These are phyloP conservation scores for Urocynchramus pylzowi DNA, from an alignment of 2,113 vertebrate species.

Conservation along the genomic window DNA sequence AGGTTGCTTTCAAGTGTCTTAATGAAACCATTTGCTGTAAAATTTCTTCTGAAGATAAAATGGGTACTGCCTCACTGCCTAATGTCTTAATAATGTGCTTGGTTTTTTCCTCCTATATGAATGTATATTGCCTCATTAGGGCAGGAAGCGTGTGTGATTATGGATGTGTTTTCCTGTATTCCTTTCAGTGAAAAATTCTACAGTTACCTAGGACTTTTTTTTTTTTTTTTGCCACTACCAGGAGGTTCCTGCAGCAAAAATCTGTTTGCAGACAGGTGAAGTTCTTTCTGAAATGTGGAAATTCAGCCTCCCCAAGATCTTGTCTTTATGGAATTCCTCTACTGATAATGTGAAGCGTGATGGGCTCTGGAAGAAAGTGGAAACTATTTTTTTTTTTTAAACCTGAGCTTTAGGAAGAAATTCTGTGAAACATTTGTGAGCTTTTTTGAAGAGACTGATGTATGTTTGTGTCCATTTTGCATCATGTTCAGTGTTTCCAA, in stretches of 20 bases:
- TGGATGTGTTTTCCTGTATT: not conserved
- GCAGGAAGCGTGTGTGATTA: not conserved
- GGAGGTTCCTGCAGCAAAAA: not conserved
- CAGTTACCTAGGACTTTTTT: not conserved
- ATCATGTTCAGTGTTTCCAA: conserved; percentile 2
- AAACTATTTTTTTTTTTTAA: not conserved
- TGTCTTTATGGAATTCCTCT: not conserved
- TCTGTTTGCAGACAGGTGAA: not conserved
- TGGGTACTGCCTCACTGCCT: conserved; percentile 60
- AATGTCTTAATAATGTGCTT: conserved; percentile 53
- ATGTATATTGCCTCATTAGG: conserved; percentile 50
- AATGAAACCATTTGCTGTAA: conserved; percentile 58
- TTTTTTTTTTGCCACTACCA: not conserved
- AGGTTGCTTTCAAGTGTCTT: conserved; percentile 64
- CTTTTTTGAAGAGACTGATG: not conserved
- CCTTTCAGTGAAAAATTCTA: not conserved
- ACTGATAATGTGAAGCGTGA: not conserved
- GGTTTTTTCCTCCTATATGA: conserved; percentile 19
- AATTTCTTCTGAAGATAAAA: conserved; percentile 49
- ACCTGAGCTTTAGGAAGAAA: not conserved
- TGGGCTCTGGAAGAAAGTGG: not conserved
- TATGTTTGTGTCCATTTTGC: not conserved
- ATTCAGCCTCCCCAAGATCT: not conserved
- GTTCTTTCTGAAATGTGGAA: not conserved
- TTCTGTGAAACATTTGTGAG: not conserved